Base-by-base conservation (phyloP, 2,113 vertebrate genomes). In the Hiodon alosoides region DNA sequence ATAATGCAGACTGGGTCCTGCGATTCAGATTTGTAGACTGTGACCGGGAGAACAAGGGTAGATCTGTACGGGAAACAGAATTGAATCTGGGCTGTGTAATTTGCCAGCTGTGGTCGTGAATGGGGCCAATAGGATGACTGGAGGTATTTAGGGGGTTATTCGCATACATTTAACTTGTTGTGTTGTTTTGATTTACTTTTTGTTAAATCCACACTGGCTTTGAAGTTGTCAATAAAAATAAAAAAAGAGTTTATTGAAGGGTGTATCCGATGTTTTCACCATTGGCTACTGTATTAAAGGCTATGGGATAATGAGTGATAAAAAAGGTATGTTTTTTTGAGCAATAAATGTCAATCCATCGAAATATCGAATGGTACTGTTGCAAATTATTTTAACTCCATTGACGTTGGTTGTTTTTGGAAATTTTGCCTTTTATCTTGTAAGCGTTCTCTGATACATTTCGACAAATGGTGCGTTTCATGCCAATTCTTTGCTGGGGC, bases 401-500 rank as follows among this genome's bases (percentile, higher is more conserved):
- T 10, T 3, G 31, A 70, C 17, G 16, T 16, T 10, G 67, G 14
- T 53, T 70, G 54, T 9, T 59, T 59, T 13, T 6, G 50, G 66
- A n/a, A 4, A 47, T 5, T 31, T 48, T 46, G 47, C 17, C 47
- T 67, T 67, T 16, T 16, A 53, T 14, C 10, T 53, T 53, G 6
- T 69, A 16, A 0, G 11, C 16, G 13, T 14, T 65, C 64, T 6
- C 62, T 58, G 31, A 51, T 64, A 52, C 65, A 52, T 8, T 82
- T 84, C 74, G 72, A 14, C 70, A 77, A 69, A 69, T 75, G 52
- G 76, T 87, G 86, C 91, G 77, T 76, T 85, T 86, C 79, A 88
- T 85, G 77, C 77, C 83, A 87, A 86, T 81, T 79, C 87, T 87
- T 85, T 84, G 78, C 67, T 65, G 76, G 77, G 82, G 75, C 81